Conservation (phyloP, 2,113 vertebrate species). For the Pyxicephalus adspersus region DNA sequence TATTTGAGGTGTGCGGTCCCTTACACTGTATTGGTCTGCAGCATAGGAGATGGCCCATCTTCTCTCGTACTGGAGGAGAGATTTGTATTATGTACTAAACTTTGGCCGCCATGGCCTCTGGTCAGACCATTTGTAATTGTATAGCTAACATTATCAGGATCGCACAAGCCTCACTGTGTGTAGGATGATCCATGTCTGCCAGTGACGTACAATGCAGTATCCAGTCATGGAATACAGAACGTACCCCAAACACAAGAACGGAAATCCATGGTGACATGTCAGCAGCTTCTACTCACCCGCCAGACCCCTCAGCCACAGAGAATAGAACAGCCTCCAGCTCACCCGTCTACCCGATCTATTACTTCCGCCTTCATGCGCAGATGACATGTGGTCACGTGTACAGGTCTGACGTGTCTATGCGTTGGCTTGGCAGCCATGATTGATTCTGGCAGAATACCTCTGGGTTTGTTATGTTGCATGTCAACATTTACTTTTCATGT, state of each 20-base stretch:
- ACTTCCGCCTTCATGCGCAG: conserved; percentile 37
- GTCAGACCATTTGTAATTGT: too few relatives aligned
- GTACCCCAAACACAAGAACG: too few relatives aligned
- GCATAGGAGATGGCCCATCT: too few relatives aligned
- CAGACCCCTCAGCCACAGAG: not conserved
- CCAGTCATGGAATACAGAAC: not conserved
- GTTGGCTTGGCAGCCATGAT: conserved; percentile 13
- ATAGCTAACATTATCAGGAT: not conserved
- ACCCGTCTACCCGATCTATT: conserved; percentile 19
- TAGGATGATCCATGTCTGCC: too few relatives aligned
- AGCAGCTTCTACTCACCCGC: not conserved
- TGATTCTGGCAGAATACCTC: not conserved
- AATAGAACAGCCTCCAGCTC: not conserved
- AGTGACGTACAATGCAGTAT: not conserved
- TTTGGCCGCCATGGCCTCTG: too few relatives aligned
- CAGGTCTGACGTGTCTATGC: conserved; percentile 30
- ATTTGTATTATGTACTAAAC: too few relatives aligned
- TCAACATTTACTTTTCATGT: too few relatives aligned
- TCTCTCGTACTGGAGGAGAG: too few relatives aligned
- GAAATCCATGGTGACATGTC: not conserved
- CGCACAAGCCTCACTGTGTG: not conserved
- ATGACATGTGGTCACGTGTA: conserved; percentile 28
- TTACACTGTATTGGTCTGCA: too few relatives aligned
- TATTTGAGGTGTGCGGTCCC: too few relatives aligned
- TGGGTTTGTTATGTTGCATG: not conserved